A percentile compares a stretch with the other conserved stretches of the same genome.
phyloP scores from a whole-genome alignment of 2,888 invertebrate species.

The Galerucella calmariensis region DNA sequence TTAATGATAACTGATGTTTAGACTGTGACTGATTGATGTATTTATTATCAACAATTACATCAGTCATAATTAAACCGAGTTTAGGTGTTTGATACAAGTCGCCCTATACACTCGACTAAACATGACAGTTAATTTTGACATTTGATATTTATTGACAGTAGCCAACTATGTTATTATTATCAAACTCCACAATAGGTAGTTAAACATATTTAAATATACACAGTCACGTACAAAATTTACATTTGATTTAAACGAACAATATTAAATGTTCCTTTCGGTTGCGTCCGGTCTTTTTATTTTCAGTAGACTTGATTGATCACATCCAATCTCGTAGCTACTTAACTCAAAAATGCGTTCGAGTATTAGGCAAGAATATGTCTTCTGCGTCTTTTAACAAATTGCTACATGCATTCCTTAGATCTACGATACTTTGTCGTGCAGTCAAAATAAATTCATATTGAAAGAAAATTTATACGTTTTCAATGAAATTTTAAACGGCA shows the following conservation, averaged over 20 bases:
- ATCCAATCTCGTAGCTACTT: constrained; percentile 30
- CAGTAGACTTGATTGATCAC: constrained; percentile 31
- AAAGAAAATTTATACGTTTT: background rate
- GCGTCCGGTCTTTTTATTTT: constrained; percentile 25
- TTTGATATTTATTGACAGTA: too few species aligned
- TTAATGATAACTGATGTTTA: too few species aligned
- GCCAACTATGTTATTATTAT: too few species aligned
- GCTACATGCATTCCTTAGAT: constrained; percentile 23
- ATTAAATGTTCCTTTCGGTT: constrained; percentile 7
- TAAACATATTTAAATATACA: too few species aligned
- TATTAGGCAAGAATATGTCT: constrained; percentile 15
- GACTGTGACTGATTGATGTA: too few species aligned
- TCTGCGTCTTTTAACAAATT: constrained; percentile 22
- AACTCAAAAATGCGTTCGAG: constrained; percentile 19
- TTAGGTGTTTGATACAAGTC: too few species aligned
- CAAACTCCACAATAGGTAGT: too few species aligned
- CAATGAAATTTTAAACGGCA: too few species aligned
- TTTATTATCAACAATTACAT: too few species aligned
- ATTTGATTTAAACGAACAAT: constrained; percentile 20
- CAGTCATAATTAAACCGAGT: too few species aligned
- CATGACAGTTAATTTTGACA: too few species aligned
- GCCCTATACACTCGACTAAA: too few species aligned
- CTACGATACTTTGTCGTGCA: background rate
- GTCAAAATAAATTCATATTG: background rate
- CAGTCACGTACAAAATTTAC: constrained; percentile 3